phyloP scores from a whole-genome alignment of 2,113 vertebrate species.

The Chunga burmeisteri region DNA sequence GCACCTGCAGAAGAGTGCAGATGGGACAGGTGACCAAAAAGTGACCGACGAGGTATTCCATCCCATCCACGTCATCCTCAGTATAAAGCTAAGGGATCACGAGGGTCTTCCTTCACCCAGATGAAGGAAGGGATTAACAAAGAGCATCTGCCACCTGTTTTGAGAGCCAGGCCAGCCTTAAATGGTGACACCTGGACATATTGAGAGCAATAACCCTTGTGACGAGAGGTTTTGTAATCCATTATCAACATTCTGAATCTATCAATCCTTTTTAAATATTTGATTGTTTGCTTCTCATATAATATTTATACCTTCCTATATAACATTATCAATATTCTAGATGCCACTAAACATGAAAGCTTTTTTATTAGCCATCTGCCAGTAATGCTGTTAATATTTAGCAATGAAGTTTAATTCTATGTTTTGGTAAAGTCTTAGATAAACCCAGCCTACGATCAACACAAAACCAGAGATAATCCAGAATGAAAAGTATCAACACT shows the following conservation, averaged over 20 bases:
- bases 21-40: too few species aligned
- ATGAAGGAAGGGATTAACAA: too few species aligned
- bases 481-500: background rate
- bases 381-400: conserved; percentile 58
- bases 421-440: background rate
- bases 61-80: too few species aligned
- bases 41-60: too few species aligned
- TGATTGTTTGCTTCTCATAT: conserved; percentile 59
- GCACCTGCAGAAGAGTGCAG: too few species aligned
- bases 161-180: too few species aligned
- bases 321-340: background rate
- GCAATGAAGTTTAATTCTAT: background rate
- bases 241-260: background rate
- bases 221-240: background rate
- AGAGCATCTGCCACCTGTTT: too few species aligned
- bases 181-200: background rate
- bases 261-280: conserved; percentile 31
- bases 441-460: background rate
- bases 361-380: conserved; percentile 59
- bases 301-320: conserved; percentile 65
- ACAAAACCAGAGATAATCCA: background rate
- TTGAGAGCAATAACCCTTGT: background rate
- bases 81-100: too few species aligned
- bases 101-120: too few species aligned
- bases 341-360: conserved; percentile 56